Evolutionary conservation across 2,113 vertebrate genomes (phyloP).

Genomic region (Serilophus lunatus): DNA sequence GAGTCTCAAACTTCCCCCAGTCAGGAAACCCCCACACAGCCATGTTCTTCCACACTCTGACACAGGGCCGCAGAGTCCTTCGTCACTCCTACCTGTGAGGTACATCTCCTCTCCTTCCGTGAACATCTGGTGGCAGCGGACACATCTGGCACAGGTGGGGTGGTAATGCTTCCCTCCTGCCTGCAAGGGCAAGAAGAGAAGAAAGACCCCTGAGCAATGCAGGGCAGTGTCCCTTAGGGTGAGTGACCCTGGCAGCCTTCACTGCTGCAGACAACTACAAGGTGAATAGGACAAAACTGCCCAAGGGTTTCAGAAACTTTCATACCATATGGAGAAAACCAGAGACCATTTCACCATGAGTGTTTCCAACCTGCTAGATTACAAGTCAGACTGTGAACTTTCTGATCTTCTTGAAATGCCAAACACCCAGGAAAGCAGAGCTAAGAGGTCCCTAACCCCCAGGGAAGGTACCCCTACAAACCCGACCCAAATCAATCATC

Average conservation of each 20-base stretch:
- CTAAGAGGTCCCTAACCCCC: not conserved
- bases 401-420: not conserved
- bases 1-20: fast-evolving
- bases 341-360: not conserved
- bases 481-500: not conserved
- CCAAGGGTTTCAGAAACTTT: fast-evolving
- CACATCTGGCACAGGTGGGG: conserved; percentile 92
- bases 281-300: not conserved
- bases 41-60: fast-evolving
- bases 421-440: not conserved
- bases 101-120: conserved; percentile 99
- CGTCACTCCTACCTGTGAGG: conserved; percentile 83
- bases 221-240: not conserved
- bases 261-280: not conserved
- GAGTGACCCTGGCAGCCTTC: not conserved
- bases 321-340: fast-evolving
- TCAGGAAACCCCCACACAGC: not conserved
- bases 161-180: conserved; percentile 98
- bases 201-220: not conserved
- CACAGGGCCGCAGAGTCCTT: not conserved
- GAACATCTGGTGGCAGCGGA: conserved; percentile 97
- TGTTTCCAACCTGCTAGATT: not conserved
- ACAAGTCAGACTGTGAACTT: fast-evolving
- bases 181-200: conserved; percentile 57
- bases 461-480: not conserved